These are phyloP conservation scores for Pasiphila rectangulata DNA, from an alignment of 2,888 invertebrate species.

Conservation along the genomic window DNA sequence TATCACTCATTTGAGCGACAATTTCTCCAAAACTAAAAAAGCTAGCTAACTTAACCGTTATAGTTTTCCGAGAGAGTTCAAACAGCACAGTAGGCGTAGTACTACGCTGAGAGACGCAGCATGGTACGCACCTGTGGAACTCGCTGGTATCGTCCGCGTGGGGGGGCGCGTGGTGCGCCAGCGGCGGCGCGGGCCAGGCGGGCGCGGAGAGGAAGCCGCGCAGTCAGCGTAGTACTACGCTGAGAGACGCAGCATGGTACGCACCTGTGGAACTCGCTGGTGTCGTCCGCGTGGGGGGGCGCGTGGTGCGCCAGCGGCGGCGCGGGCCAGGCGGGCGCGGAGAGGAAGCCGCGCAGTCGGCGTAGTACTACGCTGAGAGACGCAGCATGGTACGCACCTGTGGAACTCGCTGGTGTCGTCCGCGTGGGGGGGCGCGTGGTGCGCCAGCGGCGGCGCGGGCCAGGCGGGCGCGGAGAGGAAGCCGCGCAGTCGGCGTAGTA, in stretches of 20 bases:
- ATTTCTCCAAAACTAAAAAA: too few relatives aligned
- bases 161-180: conserved; percentile 4
- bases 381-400: conserved; percentile 88
- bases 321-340: too few relatives aligned
- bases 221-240: too few relatives aligned
- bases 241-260: conserved; percentile 1
- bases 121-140: conserved; percentile 86
- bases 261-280: conserved; percentile 44
- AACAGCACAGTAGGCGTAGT: too few relatives aligned
- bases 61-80: too few relatives aligned
- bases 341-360: conserved; percentile 91
- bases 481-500: conserved; percentile 91
- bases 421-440: conserved; percentile 96
- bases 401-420: conserved; percentile 93
- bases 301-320: too few relatives aligned
- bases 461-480: conserved; percentile 95
- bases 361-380: conserved; percentile 97
- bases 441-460: conserved; percentile 97
- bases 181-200: too few relatives aligned
- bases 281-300: conserved; percentile 83
- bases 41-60: too few relatives aligned
- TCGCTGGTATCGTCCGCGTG: conserved; percentile 1
- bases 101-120: too few relatives aligned
- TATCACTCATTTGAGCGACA: too few relatives aligned
- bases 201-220: too few relatives aligned